Evolutionary conservation across 2,113 vertebrate genomes (phyloP).

Genomic region (Trichechus manatus): DNA sequence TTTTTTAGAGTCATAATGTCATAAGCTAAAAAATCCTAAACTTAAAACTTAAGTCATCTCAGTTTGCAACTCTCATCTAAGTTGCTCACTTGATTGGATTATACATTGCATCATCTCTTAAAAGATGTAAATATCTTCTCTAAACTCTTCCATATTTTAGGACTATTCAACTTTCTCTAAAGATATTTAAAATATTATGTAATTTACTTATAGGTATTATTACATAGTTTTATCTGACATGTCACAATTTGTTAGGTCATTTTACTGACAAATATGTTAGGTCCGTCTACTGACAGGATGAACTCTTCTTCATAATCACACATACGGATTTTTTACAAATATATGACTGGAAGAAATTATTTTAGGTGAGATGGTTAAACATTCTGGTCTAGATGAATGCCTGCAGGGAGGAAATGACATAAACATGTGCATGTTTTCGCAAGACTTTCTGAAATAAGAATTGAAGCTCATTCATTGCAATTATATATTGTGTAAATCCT

Average conservation of each 20-base stretch:
- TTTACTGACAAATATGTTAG: not conserved
- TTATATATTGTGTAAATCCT: not conserved
- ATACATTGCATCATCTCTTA: not conserved
- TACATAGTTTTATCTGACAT: not conserved
- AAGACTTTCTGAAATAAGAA: not conserved
- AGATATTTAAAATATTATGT: not conserved
- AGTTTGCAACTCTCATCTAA: not conserved
- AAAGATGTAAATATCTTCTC: not conserved
- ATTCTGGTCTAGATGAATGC: not conserved
- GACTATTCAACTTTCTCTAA: not conserved
- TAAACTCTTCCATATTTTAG: not conserved
- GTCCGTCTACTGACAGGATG: not conserved
- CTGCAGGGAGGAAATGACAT: not conserved
- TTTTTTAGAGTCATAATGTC: not conserved
- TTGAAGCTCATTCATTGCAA: not conserved
- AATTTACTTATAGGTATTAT: not conserved
- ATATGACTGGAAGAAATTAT: not conserved
- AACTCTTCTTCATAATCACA: not conserved
- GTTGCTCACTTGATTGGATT: not conserved
- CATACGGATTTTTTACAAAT: not conserved
- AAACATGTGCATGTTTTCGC: not conserved
- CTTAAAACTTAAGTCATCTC: not conserved
- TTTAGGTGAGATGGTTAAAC: not conserved
- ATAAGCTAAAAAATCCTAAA: not conserved
- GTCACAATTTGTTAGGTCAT: not conserved